Base-by-base conservation (phyloP, 1,140 invertebrate genomes). In the Apis laboriosa region DNA sequence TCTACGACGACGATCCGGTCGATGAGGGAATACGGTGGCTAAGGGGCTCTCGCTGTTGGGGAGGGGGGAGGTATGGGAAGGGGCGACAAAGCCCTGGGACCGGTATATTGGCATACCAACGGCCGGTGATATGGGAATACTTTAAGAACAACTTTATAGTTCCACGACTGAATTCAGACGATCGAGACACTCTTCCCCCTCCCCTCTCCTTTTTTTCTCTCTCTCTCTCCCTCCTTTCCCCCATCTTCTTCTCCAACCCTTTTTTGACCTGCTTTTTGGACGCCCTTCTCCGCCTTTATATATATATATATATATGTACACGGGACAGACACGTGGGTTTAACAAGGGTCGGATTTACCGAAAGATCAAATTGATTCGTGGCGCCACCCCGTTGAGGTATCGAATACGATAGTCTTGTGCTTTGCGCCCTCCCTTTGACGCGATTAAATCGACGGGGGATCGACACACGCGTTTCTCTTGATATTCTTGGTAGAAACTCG, bases 51-150 rank as follows among this genome's bases (percentile, higher is more conserved):
- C 82, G 89, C 72, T 55, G 71, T 28, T 34, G 61, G 53, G 76
- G 79, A 79, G 85, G 85, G 77, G 86, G 87, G 86, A 80, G 83
- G 86, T 85, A 88, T 83, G 87, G 87, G 86, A 84, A 74, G 77
- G 84, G 91, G 91, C 92, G 92, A 92, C 89, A 89, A 90, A 91
- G 89, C 89, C 78, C 63, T 1, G 90, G 84, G 84, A 77, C 83
- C 86, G 85, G 85, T 93, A 93, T 94, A 94, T 93, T 94, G 92
- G 92, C 92, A 94, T 94, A 93, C 92, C 92, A 88, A 87, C 88
- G 90, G 86, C 71, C 86, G 84, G 67, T 87, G 90, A 93, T 93
- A 93, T 93, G 91, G 91, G 91, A 93, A 94, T 94, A 94, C 92
- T 93, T 94, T 90, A 92, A 93, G 87, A 91, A 87, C 90, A 91